Base-by-base conservation (phyloP, 1,140 invertebrate species). In the Trypoxylus dichotomus region DNA sequence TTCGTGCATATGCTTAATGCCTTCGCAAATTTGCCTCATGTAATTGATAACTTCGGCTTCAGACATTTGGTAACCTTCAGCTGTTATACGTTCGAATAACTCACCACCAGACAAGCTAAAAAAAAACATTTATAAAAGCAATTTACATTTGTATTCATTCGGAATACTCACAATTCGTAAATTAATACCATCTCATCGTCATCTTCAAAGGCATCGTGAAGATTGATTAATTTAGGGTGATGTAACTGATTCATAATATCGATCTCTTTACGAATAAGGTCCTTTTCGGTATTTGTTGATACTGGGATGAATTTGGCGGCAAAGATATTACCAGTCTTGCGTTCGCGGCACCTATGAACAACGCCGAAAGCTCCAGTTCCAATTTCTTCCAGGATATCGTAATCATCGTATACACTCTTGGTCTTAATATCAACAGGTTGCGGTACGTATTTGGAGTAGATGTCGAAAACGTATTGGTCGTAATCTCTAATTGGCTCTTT, bases 11-110 rank as follows among this genome's bases (percentile, higher is more conserved):
- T 99, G 97, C 81, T 96, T 93, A 0, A 99, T 94, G n/a, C 93
- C 98, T 85, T 99, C 97, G 86, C 97, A 99, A 76, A 99, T 96
- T 88, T 99, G 98, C 78, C 97, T 88, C 96, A 99, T 99, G 88
- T 99, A 99, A 86, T 99, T 97, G 74, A 98, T 98, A 0, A 99
- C 98, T 89, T 99, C 98, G n/a, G 97, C 94, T 89, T 99, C 98
- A 47, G 96, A 97, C 97, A 99, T 99, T 79, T 92, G 93, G 88
- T 99, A 99, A 54, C 96, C 97, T 80, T 99, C 97, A 27, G 97
- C 95, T 6, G 98, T 98, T 82, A 99, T 99, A 79, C 98, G 92
- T 87, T 99, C 98, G 87, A 99, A 99, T 11, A 99, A 88, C 89
- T 99, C 98, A 75, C 98, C 98, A 79, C 98, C 98, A 78, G 98